Percentiles rank a stretch among this genome's conserved stretches.
Conservation (phyloP, 1,140 invertebrate genomes). For the Zaprionus inermis region DNA sequence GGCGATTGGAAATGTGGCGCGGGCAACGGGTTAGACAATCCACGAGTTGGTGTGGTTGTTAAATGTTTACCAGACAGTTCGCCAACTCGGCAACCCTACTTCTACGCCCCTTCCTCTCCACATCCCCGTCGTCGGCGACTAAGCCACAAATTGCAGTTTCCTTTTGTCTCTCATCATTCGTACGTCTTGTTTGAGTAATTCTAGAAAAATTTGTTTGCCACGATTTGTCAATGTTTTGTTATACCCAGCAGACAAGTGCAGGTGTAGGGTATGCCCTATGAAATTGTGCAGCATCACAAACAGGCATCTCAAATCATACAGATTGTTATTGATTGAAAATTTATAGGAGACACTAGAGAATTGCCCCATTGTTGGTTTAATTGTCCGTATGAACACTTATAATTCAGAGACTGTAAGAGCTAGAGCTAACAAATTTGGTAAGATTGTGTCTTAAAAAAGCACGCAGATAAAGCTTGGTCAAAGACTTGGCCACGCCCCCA, state of each 20-base stretch:
- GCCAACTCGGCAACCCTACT: conserved; percentile 11
- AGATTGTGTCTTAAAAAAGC: background rate
- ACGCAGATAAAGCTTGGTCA: background rate
- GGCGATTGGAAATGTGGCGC: background rate
- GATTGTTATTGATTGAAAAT: too few species aligned
- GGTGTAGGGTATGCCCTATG: background rate
- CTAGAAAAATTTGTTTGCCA: conserved; percentile 60
- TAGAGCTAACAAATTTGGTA: background rate
- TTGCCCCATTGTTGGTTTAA: too few species aligned
- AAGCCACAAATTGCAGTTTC: conserved; percentile 50
- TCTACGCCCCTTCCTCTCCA: background rate
- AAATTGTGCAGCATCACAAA: background rate
- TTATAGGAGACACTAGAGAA: too few species aligned
- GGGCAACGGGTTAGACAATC: background rate
- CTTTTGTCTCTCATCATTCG: conserved; percentile 46
- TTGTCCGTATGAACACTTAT: background rate
- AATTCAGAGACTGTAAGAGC: background rate
- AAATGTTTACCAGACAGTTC: conserved; percentile 35
- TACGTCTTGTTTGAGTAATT: conserved; percentile 44
- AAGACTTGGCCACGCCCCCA: background rate
- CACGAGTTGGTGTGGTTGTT: conserved; percentile 6
- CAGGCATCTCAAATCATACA: background rate
- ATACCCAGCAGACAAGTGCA: background rate
- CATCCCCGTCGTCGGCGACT: background rate
- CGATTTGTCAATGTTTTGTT: conserved; percentile 40